Conservation (phyloP, 2,113 vertebrate genomes). For the Eublepharis macularius region DNA sequence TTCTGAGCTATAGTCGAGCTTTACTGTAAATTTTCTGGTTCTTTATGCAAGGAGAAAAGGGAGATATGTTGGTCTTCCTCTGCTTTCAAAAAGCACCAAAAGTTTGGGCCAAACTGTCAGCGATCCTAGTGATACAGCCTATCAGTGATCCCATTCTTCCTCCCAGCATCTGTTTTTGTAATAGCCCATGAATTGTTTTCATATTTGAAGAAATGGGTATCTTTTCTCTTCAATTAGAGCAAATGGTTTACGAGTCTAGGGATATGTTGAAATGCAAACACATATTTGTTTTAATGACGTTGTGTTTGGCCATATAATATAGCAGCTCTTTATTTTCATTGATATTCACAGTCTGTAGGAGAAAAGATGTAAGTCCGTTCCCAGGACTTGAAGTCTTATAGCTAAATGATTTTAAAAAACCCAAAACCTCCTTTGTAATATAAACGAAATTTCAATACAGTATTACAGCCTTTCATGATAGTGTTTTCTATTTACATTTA, state of each 20-base stretch:
- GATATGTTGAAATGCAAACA: slow-evolving; percentile 34
- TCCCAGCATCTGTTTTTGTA: not conserved
- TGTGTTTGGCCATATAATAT: slow-evolving; percentile 37
- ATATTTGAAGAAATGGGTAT: not conserved
- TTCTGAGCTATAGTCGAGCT: not conserved
- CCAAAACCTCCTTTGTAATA: slow-evolving; percentile 60
- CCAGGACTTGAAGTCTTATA: slow-evolving; percentile 39
- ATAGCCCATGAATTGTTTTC: not conserved
- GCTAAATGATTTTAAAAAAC: slow-evolving; percentile 44
- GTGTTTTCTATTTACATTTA: slow-evolving; percentile 50
- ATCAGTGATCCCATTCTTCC: not conserved
- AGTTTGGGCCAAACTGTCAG: not conserved
- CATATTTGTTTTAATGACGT: slow-evolving; percentile 40
- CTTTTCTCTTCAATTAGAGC: slow-evolving; percentile 2
- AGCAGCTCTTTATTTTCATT: slow-evolving; percentile 50
- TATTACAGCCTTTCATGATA: slow-evolving; percentile 43
- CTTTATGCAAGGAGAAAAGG: not conserved
- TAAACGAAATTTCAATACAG: slow-evolving; percentile 50
- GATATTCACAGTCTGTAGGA: slow-evolving; percentile 49
- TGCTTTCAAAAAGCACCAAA: not conserved
- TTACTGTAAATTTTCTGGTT: not conserved
- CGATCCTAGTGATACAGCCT: not conserved
- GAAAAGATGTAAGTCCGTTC: slow-evolving; percentile 50
- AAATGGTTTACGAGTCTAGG: slow-evolving; percentile 5
- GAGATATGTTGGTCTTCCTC: not conserved